These are phyloP conservation scores for Drosophila basisetae DNA, from an alignment of 2,888 invertebrate species.

Conservation along the genomic window DNA sequence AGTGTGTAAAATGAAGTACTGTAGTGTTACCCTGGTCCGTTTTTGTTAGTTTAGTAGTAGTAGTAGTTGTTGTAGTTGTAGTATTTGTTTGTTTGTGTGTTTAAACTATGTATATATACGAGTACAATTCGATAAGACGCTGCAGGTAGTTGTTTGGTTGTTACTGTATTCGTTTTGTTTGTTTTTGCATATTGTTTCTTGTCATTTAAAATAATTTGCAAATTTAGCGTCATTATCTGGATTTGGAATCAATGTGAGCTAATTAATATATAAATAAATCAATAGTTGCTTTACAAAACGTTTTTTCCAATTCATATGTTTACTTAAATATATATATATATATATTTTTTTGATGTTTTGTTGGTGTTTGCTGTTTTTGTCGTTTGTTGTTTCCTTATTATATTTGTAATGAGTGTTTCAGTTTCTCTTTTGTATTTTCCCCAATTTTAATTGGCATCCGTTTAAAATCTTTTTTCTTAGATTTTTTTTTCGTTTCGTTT, in stretches of 20 bases:
- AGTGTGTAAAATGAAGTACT: constrained; percentile 47
- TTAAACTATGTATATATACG: constrained; percentile 48
- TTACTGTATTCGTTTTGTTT: constrained; percentile 48
- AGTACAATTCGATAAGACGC: constrained; percentile 50
- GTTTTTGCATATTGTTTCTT: constrained; percentile 25
- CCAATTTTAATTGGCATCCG: constrained; percentile 62
- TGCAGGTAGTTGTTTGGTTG: constrained; percentile 77
- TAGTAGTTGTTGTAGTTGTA: constrained; percentile 15
- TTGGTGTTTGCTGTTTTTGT: not conserved
- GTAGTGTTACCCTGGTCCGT: constrained; percentile 66
- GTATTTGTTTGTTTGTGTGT: constrained; percentile 26
- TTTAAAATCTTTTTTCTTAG: constrained; percentile 72
- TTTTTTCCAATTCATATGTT: constrained; percentile 7
- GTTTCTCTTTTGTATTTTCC: constrained; percentile 16
- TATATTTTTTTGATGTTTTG: not conserved
- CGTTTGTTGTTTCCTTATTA: constrained; percentile 31
- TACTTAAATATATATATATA: constrained; percentile 1
- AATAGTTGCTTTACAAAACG: constrained; percentile 5
- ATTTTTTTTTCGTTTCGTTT: constrained; percentile 29
- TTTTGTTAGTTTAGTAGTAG: constrained; percentile 40
- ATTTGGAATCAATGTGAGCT: constrained; percentile 45
- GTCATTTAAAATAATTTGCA: constrained; percentile 25
- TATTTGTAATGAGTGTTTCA: constrained; percentile 18
- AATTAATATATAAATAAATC: constrained; percentile 17
- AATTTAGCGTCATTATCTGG: constrained; percentile 35